phyloP scores from a whole-genome alignment of 1,140 invertebrate genomes.

The Drosophila ficusphila region DNA sequence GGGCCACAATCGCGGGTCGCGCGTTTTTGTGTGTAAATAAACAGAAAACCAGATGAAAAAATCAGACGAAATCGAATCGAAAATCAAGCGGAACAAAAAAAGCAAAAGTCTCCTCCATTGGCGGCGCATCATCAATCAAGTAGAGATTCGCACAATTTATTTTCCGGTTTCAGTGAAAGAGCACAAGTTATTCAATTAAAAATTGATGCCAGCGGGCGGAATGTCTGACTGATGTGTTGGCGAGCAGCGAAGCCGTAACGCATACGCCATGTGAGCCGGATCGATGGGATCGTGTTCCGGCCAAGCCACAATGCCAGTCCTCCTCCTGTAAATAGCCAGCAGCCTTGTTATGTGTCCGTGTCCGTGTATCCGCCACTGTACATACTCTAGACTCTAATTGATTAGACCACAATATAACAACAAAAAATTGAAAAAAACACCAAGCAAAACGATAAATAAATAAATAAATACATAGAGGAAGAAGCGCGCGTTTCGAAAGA shows the following conservation, averaged over 20 bases:
- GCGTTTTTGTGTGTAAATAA: conserved; percentile 67
- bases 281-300: conserved; percentile 62
- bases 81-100: conserved; percentile 15
- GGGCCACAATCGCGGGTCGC: conserved; percentile 43
- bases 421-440: conserved; percentile 16
- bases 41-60: conserved; percentile 18
- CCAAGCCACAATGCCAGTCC: conserved; percentile 35
- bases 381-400: conserved; percentile 51
- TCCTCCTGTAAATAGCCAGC: conserved; percentile 66
- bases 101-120: too few relatives aligned
- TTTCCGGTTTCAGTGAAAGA: conserved; percentile 29
- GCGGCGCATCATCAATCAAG: conserved; percentile 4
- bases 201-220: neutral
- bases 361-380: conserved; percentile 30
- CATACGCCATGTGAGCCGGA: conserved; percentile 61
- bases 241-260: conserved; percentile 23
- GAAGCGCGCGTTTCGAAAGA: conserved; percentile 32
- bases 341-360: conserved; percentile 37
- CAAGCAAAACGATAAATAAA: conserved; percentile 5
- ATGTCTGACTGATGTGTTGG: conserved; percentile 8
- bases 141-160: conserved; percentile 21
- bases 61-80: conserved; percentile 2
- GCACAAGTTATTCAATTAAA: conserved; percentile 3
- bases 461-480: conserved; percentile 16
- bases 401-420: conserved; percentile 31